Percentiles rank a stretch among this genome's conserved stretches.
Evolutionary conservation across 2,888 invertebrate species (phyloP).

Genomic region (Trachelus iudaicus): DNA sequence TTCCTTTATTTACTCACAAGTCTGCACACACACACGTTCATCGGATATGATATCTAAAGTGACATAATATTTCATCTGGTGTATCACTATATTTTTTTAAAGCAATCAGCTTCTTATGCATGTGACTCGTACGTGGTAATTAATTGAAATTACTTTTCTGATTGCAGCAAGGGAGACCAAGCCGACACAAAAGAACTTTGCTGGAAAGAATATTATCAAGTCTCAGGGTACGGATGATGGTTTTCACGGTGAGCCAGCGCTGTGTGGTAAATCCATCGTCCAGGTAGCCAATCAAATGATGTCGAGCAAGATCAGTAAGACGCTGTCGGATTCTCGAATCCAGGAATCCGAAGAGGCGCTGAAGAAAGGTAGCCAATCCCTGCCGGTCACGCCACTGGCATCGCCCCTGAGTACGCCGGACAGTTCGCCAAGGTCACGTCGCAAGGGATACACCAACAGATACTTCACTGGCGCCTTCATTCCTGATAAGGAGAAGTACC

Average conservation of each 20-base stretch:
- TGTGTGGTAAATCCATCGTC: conserved; percentile 75
- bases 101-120: not conserved
- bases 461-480: conserved; percentile 70
- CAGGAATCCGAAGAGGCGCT: conserved; percentile 25
- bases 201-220: conserved; percentile 48
- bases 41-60: not conserved
- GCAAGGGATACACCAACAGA: conserved; percentile 69
- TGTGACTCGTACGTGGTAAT: not conserved
- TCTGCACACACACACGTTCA: not conserved
- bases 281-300: conserved; percentile 66
- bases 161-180: conserved; percentile 31
- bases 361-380: conserved; percentile 73
- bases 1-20: not conserved
- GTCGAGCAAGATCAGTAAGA: conserved; percentile 49
- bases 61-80: not conserved
- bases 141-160: not conserved
- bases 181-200: conserved; percentile 24
- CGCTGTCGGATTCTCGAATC: conserved; percentile 7
- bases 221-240: conserved; percentile 79
- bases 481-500: conserved; percentile 60
- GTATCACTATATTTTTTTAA: not conserved
- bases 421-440: conserved; percentile 69
- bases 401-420: conserved; percentile 73
- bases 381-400: conserved; percentile 76
- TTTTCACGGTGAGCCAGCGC: conserved; percentile 71